Conservation (phyloP, 2,888 invertebrate species). For the Seladonia tumulorum region DNA sequence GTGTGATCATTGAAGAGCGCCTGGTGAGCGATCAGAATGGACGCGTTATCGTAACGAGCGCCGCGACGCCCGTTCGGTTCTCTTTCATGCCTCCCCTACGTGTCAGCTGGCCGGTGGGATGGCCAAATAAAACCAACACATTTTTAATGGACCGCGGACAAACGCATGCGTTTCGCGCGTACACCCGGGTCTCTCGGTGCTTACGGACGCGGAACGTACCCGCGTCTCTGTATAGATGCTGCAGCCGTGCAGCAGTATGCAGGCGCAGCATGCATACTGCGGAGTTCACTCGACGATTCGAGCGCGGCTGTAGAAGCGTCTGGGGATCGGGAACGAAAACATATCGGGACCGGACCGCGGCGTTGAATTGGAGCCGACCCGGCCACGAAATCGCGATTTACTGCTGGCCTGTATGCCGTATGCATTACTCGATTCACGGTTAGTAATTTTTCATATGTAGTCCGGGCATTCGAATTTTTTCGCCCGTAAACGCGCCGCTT, state of each 20-base stretch:
- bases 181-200: constrained; percentile 32
- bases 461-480: not conserved
- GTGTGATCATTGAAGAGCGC: constrained; percentile 26
- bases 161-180: constrained; percentile 66
- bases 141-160: constrained; percentile 79
- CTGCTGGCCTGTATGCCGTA: not conserved
- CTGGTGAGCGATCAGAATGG: constrained; percentile 43
- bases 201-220: not conserved
- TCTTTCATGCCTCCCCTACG: constrained; percentile 52
- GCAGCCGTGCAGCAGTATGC: too few relatives aligned
- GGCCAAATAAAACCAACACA: constrained; percentile 76
- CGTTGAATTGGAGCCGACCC: constrained; percentile 34
- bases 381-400: constrained; percentile 13
- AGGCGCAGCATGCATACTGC: not conserved
- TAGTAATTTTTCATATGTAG: not conserved
- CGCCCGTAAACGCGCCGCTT: not conserved
- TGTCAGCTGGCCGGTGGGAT: constrained; percentile 59
- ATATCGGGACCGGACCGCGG: constrained; percentile 44
- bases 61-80: constrained; percentile 50
- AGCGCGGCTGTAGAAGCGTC: constrained; percentile 39
- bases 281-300: constrained; percentile 26
- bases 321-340: constrained; percentile 61
- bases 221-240: not conserved
- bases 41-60: constrained; percentile 51
- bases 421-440: constrained; percentile 10